These are phyloP conservation scores for Branchellion lobata DNA, from an alignment of 2,888 invertebrate genomes.

Conservation along the genomic window DNA sequence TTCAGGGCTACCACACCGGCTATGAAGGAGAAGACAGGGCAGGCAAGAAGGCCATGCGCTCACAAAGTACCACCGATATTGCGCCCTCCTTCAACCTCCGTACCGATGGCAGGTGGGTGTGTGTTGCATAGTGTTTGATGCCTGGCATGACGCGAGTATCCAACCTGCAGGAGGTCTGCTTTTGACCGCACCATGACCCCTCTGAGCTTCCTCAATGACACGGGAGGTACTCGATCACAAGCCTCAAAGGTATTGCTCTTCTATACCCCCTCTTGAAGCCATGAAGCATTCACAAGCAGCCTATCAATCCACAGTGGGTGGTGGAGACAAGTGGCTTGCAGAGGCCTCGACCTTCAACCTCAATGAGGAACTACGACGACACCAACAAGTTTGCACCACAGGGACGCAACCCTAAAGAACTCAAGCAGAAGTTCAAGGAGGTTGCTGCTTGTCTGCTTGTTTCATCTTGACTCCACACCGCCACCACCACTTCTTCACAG, in stretches of 20 bases:
- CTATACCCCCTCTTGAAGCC: no score
- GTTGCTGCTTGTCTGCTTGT: constrained; percentile 65
- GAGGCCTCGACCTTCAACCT: constrained; percentile 37
- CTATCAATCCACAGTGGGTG: constrained; percentile 57
- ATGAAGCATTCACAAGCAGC: no score
- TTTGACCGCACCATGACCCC: constrained; percentile 33
- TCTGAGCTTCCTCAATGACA: constrained; percentile 30
- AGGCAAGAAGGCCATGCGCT: constrained; percentile 69
- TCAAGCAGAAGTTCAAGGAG: constrained; percentile 89
- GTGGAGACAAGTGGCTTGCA: constrained; percentile 27
- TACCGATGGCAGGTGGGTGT: constrained; percentile 66
- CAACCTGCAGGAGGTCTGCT: constrained; percentile 35
- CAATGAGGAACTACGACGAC: constrained; percentile 82
- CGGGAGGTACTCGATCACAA: constrained; percentile 12
- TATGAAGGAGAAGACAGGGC: constrained; percentile 92
- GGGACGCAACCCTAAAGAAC: constrained; percentile 93
- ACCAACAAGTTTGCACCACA: constrained; percentile 92
- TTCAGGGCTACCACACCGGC: constrained; percentile 88
- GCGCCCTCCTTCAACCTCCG: constrained; percentile 86
- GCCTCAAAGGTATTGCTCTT: background rate
- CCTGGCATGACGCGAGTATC: no score
- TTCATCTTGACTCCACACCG: no score
- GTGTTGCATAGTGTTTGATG: constrained; percentile 68
- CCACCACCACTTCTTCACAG: no score
- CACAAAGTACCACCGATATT: constrained; percentile 77